phyloP scores from a whole-genome alignment of 2,797 vertebrate genomes.

The Ctenosaura bakeri region DNA sequence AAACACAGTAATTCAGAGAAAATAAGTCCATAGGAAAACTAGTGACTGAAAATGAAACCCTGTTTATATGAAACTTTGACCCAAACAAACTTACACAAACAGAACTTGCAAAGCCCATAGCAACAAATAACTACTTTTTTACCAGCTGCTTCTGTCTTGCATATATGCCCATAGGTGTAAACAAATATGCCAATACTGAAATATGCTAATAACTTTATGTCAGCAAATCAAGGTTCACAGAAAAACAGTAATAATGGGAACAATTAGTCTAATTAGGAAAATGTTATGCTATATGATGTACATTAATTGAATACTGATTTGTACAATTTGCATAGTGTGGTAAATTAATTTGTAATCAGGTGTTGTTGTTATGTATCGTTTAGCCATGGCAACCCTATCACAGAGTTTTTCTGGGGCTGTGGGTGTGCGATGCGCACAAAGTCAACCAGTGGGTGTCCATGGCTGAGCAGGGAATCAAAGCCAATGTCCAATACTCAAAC shows the following conservation, averaged over 20 bases:
- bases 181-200: constrained; percentile 57
- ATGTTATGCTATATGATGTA: constrained; percentile 30
- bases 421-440: no score
- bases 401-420: no score
- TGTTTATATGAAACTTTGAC: neutral
- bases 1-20: neutral
- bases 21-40: neutral
- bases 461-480: no score
- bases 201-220: constrained; percentile 57
- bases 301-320: constrained; percentile 45
- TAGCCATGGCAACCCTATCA: no score
- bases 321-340: constrained; percentile 26
- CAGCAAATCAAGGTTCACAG: constrained; percentile 47
- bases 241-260: constrained; percentile 55
- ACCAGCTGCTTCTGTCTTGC: constrained; percentile 53
- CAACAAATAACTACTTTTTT: constrained; percentile 46
- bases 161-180: constrained; percentile 47
- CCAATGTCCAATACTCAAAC: no score
- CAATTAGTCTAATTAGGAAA: constrained; percentile 47
- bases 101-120: constrained; percentile 26
- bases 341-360: neutral
- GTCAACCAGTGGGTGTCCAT: no score
- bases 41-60: neutral
- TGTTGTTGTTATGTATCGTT: no score
- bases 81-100: neutral